Evolutionary conservation across 2,888 invertebrate species (phyloP), one percentile per base, ranked within the genome.

Genomic region (Ophion ventricosus): DNA sequence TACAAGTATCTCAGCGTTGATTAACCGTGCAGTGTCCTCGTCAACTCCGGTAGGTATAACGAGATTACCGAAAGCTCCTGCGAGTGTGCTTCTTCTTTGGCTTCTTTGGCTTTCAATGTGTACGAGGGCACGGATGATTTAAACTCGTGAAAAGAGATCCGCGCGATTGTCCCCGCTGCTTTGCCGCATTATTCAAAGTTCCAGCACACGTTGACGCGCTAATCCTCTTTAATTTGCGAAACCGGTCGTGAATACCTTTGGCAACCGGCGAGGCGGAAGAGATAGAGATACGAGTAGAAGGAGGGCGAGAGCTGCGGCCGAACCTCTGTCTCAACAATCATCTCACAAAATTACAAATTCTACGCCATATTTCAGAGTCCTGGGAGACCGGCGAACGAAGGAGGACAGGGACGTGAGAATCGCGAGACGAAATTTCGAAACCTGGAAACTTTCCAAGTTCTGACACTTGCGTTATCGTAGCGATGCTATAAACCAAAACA

Each of bases 201-300:
- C 64, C 64, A 75, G 63, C 14, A 17, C 78, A 61, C 69, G 78
- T 81, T 78, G 74, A 77, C 81, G 69, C 74, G 63, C 70, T 81
- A 81, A 81, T 78, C 70, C 77, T 77, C 81, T 74, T 84, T 84
- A 84, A 84, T 84, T 81, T 74, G 57, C 74, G 35, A 75, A 84
- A 74, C 66, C 54, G 64, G 59, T 81, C 74, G 74, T 54, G 74
- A 75, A 78, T 67, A 75, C 63, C 57, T 43, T 7, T 23, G 8
- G 54, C 29, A 70, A 17, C 26, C 17, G n/a, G 35, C 5, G 14
- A 64, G 49, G 17, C 17, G 75, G 10, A 54, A n/a, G 63, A 56
- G 72, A 23, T 10, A 4, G 57, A 14, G 59, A 8, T 26, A 0
- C 57, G 23, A 25, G 20, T 20, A 56, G 56, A 56, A 26, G 56